Evolutionary conservation across 2,113 vertebrate genomes (phyloP).

Genomic region (Synodontis membranacea): DNA sequence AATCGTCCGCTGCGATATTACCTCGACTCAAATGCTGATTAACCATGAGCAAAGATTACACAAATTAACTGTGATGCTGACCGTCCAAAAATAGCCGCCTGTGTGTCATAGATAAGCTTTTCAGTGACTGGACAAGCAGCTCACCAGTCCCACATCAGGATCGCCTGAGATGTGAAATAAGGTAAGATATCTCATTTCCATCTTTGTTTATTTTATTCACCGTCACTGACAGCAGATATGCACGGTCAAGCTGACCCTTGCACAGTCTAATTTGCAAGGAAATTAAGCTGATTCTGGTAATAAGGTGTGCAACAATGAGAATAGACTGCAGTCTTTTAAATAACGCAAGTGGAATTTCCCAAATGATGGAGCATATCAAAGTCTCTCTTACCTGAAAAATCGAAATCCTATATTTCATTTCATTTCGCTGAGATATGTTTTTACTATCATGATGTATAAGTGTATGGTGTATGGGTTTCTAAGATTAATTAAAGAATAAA

Average conservation of each 20-base stretch:
- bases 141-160: slow-evolving; percentile 44
- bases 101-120: slow-evolving; percentile 68
- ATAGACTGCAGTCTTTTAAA: background rate
- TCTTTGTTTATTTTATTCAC: background rate
- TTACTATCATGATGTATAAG: background rate
- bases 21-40: slow-evolving; percentile 69
- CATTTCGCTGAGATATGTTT: background rate
- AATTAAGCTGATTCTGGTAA: background rate
- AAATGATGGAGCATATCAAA: background rate
- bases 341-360: background rate
- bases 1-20: slow-evolving; percentile 4
- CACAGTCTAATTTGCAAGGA: background rate
- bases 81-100: slow-evolving; percentile 69
- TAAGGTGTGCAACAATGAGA: background rate
- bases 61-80: slow-evolving; percentile 80
- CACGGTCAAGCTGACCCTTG: background rate
- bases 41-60: slow-evolving; percentile 84
- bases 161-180: slow-evolving; percentile 62
- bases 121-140: slow-evolving; percentile 49
- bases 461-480: background rate
- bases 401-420: background rate
- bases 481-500: background rate
- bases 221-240: background rate
- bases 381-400: background rate
- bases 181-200: slow-evolving; percentile 60